Percentiles rank a stretch among this genome's conserved stretches.
These are phyloP conservation scores for Xylocopa sonorina DNA, from an alignment of 1,140 invertebrate species.

Conservation along the genomic window DNA sequence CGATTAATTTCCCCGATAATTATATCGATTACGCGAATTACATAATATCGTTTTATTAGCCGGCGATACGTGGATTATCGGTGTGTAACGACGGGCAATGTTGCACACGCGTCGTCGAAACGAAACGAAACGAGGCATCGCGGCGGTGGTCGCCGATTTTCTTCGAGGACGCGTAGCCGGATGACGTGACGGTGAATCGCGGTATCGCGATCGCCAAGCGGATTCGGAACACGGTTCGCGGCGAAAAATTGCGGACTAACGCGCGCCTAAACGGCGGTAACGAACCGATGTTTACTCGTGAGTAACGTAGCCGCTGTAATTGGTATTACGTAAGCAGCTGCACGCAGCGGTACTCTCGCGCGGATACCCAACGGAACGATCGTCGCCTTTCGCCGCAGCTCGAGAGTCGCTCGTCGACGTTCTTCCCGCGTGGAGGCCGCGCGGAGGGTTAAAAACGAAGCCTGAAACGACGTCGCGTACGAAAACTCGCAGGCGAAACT, in stretches of 20 bases:
- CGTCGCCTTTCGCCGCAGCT: slow-evolving; percentile 72
- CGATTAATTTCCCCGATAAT: slow-evolving; percentile 49
- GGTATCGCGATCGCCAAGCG: too few species aligned
- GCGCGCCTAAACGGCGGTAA: slow-evolving; percentile 56
- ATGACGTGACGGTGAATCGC: too few species aligned
- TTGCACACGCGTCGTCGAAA: too few species aligned
- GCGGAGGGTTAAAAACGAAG: too few species aligned
- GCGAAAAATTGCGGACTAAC: too few species aligned
- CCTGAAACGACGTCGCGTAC: too few species aligned
- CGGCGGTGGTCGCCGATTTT: too few species aligned
- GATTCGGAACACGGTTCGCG: too few species aligned
- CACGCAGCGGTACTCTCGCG: slow-evolving; percentile 35
- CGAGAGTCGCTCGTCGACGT: not conserved
- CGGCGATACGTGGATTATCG: slow-evolving; percentile 36
- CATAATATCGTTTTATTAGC: slow-evolving; percentile 40
- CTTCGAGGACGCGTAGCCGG: too few species aligned
- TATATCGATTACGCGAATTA: slow-evolving; percentile 40
- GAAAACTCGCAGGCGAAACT: too few species aligned
- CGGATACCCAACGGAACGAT: slow-evolving; percentile 61
- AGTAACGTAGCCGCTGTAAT: slow-evolving; percentile 57
- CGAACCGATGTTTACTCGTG: slow-evolving; percentile 55
- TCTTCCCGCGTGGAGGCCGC: too few species aligned
- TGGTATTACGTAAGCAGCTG: slow-evolving; percentile 72
- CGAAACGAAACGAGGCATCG: too few species aligned
- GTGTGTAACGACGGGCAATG: slow-evolving; percentile 14